Conservation (phyloP, 1,140 invertebrate genomes). For the Spodoptera frugiperda region DNA sequence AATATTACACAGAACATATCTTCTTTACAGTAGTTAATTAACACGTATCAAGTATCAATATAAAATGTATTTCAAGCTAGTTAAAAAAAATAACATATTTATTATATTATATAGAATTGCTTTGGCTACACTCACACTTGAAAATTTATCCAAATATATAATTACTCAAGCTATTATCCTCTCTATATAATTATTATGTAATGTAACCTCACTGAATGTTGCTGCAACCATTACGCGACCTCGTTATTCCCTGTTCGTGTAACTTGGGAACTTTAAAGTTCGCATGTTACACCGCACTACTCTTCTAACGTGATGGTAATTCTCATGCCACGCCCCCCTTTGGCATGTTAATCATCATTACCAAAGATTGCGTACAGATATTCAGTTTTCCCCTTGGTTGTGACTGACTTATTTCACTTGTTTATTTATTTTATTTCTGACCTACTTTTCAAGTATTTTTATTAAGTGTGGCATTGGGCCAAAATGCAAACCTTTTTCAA, state of each 20-base stretch:
- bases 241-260: constrained; percentile 62
- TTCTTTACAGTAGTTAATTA: too few relatives aligned
- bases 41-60: too few relatives aligned
- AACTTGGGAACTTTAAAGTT: constrained; percentile 77
- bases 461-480: not conserved
- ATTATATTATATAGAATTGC: too few relatives aligned
- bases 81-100: too few relatives aligned
- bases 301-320: constrained; percentile 66
- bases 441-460: not conserved
- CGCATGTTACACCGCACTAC: constrained; percentile 69
- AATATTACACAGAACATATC: too few relatives aligned
- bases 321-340: constrained; percentile 65
- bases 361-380: constrained; percentile 77
- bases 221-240: constrained; percentile 69
- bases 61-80: too few relatives aligned
- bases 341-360: constrained; percentile 79
- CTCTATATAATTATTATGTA: constrained; percentile 17
- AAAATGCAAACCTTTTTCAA: too few relatives aligned
- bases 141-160: too few relatives aligned
- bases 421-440: constrained; percentile 4
- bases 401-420: constrained; percentile 60
- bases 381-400: constrained; percentile 79
- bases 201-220: constrained; percentile 56
- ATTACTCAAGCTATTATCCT: not conserved
- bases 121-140: too few relatives aligned